Evolutionary conservation across 2,113 vertebrate species (phyloP).

Genomic region (Eulacestoma nigropectus): DNA sequence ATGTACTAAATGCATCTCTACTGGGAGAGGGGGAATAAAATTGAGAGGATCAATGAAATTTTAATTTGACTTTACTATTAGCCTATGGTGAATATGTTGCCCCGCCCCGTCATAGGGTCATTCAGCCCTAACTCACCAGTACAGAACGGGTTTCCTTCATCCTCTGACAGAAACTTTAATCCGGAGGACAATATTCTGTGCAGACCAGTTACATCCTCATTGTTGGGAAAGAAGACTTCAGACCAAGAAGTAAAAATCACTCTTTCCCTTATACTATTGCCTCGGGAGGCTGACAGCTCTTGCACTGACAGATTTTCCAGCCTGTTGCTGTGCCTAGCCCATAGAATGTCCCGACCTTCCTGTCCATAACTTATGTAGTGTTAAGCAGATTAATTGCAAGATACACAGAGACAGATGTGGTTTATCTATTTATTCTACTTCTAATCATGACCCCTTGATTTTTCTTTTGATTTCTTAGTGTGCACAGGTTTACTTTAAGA

Average conservation of each 20-base stretch:
- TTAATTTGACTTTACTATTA: background rate
- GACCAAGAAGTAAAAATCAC: background rate
- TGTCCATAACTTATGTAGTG: background rate
- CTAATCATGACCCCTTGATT: background rate
- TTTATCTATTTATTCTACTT: background rate
- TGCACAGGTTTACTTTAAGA: background rate
- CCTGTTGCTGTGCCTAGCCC: background rate
- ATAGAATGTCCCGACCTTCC: background rate
- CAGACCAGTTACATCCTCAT: background rate
- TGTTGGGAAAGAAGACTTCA: background rate
- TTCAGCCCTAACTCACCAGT: background rate
- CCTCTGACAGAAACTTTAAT: background rate
- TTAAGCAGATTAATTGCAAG: background rate
- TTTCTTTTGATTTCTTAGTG: background rate
- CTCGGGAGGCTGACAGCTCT: background rate
- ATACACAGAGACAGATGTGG: background rate
- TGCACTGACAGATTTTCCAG: background rate
- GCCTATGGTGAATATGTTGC: background rate
- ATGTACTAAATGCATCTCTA: background rate
- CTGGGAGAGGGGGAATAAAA: background rate
- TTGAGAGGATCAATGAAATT: background rate
- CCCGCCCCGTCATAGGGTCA: rapidly evolving
- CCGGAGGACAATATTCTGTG: background rate
- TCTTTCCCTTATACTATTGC: background rate
- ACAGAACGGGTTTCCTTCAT: background rate